A percentile compares a stretch with the other conserved stretches of the same genome.
Evolutionary conservation across 1,140 invertebrate genomes (phyloP).

Genomic region (Hyles euphorbiae): DNA sequence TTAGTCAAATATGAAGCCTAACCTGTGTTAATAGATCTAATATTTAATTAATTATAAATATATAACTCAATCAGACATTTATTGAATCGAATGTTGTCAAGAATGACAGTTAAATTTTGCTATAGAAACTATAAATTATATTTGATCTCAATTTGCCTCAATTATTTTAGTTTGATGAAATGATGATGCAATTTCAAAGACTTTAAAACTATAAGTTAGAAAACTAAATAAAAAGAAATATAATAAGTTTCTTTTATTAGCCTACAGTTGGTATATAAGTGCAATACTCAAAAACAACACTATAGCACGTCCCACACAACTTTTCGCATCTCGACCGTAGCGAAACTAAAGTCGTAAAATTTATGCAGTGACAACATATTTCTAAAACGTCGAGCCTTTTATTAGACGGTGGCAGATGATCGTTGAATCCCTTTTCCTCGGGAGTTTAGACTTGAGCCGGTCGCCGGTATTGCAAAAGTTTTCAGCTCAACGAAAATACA

Average conservation of each 20-base stretch:
- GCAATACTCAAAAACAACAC: slow-evolving; percentile 31
- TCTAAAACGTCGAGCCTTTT: slow-evolving; percentile 57
- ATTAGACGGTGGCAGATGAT: slow-evolving; percentile 65
- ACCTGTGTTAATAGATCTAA: too few species aligned
- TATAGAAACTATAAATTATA: too few species aligned
- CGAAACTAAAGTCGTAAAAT: slow-evolving; percentile 69
- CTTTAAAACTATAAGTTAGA: too few species aligned
- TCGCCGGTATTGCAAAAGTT: slow-evolving; percentile 67
- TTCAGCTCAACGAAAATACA: slow-evolving; percentile 72
- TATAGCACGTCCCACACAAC: slow-evolving; percentile 35
- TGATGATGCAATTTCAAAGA: too few species aligned
- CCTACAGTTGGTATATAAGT: slow-evolving; percentile 41
- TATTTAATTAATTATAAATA: too few species aligned
- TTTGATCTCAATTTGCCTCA: too few species aligned
- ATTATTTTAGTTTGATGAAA: too few species aligned
- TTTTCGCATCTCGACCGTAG: slow-evolving; percentile 35
- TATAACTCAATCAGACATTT: too few species aligned
- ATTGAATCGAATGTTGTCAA: too few species aligned
- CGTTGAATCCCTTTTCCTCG: slow-evolving; percentile 49
- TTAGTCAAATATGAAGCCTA: too few species aligned
- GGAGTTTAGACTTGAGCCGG: slow-evolving; percentile 64
- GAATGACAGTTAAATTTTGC: too few species aligned
- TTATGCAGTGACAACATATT: slow-evolving; percentile 73
- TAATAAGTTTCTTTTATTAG: slow-evolving; percentile 37
- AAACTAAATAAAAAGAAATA: slow-evolving; percentile 2